Evolutionary conservation across 1,140 invertebrate genomes (phyloP), one percentile per base, ranked within the genome.

Genomic region (Homarus americanus): DNA sequence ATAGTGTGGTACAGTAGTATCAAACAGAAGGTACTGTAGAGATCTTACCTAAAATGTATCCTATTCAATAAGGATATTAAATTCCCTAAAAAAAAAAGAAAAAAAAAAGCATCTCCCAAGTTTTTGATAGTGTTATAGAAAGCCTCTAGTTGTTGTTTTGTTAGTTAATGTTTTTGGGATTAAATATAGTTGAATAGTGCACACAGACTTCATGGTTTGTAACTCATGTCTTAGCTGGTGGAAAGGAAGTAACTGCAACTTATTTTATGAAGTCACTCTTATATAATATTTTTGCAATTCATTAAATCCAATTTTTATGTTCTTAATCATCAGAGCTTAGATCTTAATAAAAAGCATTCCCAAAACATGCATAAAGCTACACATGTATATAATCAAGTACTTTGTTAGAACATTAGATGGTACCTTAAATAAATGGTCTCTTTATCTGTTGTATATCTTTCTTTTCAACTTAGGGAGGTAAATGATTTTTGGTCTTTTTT

Each of bases 321-420:
- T 20, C 9, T 5, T 7, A 32, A 69, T 69, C n/a, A 69, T 32
- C 32, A 32, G 63, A 9, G 10, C 32, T 17, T 63, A 63, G 20
- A 63, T 63, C 58, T 20, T 15, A 20, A 4, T 15, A 63, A 24
- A 49, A 58, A 20, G 53, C 17, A 32, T 69, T 69, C n/a, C n/a
- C 28, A 32, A 69, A 69, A 12, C 28, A 24, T 10, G n/a, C 20
- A 32, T 69, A 9, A 24, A 69, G 63, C 63, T 69, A 69, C 63
- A 69, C 63, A 69, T 69, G 63, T 69, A 69, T 32, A 69, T 69
- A 69, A 69, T 69, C 5, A 69, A 69, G 5, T 32, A 69, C 63
- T 69, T 69, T 69, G n/a, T 69, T 69, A 32, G 44, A 69, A 69
- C n/a, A 69, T 69, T 69, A 69, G 63, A 69, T 69, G 28, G 12